These are phyloP conservation scores for Alentia gelatinosa DNA, from an alignment of 2,888 invertebrate species.

Conservation along the genomic window DNA sequence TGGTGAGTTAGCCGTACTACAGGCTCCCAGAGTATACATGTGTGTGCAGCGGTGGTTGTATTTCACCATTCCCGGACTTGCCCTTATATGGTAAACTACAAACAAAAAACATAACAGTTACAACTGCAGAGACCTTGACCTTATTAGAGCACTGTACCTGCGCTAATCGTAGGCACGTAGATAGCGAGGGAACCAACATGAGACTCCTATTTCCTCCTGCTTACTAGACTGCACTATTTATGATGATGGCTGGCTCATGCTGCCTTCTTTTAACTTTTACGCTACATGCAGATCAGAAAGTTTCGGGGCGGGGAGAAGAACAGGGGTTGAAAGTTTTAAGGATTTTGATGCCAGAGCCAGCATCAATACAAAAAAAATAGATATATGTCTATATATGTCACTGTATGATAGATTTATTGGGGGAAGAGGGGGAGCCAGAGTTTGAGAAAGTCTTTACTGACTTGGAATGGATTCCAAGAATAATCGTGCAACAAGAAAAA, in stretches of 20 bases:
- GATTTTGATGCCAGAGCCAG: background rate
- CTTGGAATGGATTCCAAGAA: background rate
- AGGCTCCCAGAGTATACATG: no score
- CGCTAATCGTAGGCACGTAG: no score
- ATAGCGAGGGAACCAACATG: no score
- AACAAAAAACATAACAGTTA: no score
- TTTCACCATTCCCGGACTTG: no score
- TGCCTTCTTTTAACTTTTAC: background rate
- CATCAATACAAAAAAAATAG: background rate
- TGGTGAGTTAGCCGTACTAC: no score
- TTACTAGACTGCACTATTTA: background rate
- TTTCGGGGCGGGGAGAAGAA: background rate
- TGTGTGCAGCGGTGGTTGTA: no score
- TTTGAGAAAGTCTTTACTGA: slow-evolving; percentile 6
- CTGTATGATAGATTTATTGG: background rate
- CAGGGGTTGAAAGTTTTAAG: background rate
- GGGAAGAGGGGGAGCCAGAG: background rate
- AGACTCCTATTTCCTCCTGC: background rate
- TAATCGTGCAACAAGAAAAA: slow-evolving; percentile 27
- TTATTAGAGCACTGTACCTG: no score
- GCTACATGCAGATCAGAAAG: slow-evolving; percentile 2
- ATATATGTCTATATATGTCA: background rate
- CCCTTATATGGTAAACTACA: no score
- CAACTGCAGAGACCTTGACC: no score
- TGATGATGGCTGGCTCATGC: background rate